Percentiles rank a stretch among this genome's conserved stretches.
Conservation (phyloP, 2,797 vertebrate genomes). For the Cyprinodon diabolis region DNA sequence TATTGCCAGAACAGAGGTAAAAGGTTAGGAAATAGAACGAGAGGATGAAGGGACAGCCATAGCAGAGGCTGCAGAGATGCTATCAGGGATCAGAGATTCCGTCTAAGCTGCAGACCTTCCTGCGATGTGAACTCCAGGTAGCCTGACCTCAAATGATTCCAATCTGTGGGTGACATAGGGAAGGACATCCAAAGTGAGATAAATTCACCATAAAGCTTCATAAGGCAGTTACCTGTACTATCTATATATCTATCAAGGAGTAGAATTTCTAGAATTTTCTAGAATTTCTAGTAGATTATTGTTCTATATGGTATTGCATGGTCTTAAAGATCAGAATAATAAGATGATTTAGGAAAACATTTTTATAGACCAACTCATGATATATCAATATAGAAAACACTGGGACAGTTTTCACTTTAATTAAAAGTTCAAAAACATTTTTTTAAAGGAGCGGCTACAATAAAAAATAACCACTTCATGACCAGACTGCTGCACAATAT, state of each 20-base stretch:
- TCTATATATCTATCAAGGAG: conserved; percentile 30
- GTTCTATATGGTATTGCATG: conserved; percentile 24
- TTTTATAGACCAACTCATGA: conserved; percentile 25
- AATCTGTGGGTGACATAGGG: conserved; percentile 58
- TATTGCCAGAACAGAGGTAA: conserved; percentile 32
- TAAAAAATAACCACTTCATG: too few species aligned
- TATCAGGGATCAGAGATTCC: conserved; percentile 73
- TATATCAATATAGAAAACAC: background rate
- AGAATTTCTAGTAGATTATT: conserved; percentile 13
- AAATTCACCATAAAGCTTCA: conserved; percentile 62
- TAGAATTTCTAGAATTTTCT: background rate
- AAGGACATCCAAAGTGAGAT: conserved; percentile 64
- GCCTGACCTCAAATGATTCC: conserved; percentile 72
- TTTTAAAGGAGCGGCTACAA: too few species aligned
- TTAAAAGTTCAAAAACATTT: background rate
- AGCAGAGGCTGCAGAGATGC: conserved; percentile 66
- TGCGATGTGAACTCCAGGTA: conserved; percentile 65
- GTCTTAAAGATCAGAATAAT: conserved; percentile 23
- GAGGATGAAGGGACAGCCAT: conserved; percentile 61
- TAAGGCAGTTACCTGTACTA: conserved; percentile 50
- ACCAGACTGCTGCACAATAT: too few species aligned
- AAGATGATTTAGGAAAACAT: conserved; percentile 12
- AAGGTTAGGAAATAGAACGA: conserved; percentile 48
- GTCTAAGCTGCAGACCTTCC: conserved; percentile 62
- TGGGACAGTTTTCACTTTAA: background rate